A percentile compares a stretch with the other conserved stretches of the same genome.
These are phyloP conservation scores for Cerceris rybyensis DNA, from an alignment of 2,888 invertebrate genomes.

Conservation along the genomic window DNA sequence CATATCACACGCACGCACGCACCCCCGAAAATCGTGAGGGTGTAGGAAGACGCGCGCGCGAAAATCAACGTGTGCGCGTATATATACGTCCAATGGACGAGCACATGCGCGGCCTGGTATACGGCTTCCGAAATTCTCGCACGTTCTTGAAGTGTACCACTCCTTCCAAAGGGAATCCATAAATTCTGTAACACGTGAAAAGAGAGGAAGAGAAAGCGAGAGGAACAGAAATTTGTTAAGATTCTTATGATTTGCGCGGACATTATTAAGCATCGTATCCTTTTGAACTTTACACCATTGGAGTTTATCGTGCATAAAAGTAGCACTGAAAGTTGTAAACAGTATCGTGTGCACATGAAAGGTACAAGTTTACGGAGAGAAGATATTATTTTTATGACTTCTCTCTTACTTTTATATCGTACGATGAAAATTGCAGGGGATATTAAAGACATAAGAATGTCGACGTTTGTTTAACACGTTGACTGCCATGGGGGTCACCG, in stretches of 20 bases:
- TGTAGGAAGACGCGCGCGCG: slow-evolving; percentile 29
- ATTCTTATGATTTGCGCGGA: slow-evolving; percentile 33
- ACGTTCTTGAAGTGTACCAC: slow-evolving; percentile 54
- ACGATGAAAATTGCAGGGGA: too few species aligned
- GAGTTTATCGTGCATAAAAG: not conserved
- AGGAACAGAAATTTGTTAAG: slow-evolving; percentile 36
- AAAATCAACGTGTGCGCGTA: slow-evolving; percentile 14
- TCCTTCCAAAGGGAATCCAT: slow-evolving; percentile 56
- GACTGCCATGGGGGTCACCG: too few species aligned
- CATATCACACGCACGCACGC: slow-evolving; percentile 74
- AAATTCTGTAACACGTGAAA: slow-evolving; percentile 57
- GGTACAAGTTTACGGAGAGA: not conserved
- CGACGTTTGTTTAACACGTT: too few species aligned
- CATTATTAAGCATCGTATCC: slow-evolving; percentile 33
- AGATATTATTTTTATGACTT: not conserved
- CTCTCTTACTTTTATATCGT: too few species aligned
- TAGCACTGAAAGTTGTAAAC: slow-evolving; percentile 7
- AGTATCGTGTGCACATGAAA: slow-evolving; percentile 1
- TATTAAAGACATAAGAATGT: too few species aligned
- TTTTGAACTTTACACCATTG: slow-evolving; percentile 11
- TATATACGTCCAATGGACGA: not conserved
- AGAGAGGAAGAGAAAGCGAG: slow-evolving; percentile 27
- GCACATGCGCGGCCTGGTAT: slow-evolving; percentile 31
- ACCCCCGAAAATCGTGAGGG: slow-evolving; percentile 5
- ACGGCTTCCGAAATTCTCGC: slow-evolving; percentile 69